Evolutionary conservation across 2,888 invertebrate genomes (phyloP).

Genomic region (Subacronicta megacephala): DNA sequence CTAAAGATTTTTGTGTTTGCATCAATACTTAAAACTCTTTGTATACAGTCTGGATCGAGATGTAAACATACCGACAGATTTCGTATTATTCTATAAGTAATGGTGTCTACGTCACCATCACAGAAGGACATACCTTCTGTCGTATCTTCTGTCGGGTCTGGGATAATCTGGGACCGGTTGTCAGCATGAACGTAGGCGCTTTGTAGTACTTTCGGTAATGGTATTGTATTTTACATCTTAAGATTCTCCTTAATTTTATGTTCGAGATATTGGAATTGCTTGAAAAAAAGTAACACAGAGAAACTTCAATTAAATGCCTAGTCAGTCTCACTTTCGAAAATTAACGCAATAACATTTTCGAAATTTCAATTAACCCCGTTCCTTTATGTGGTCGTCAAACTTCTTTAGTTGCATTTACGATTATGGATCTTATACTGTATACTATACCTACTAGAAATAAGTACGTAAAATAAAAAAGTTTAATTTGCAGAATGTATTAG

Average conservation of each 20-base stretch:
- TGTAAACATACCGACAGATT: conserved; percentile 26
- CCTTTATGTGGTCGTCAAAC: background rate
- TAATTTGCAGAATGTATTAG: background rate
- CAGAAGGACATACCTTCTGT: conserved; percentile 20
- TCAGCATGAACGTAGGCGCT: conserved; percentile 5
- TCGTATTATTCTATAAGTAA: conserved; percentile 31
- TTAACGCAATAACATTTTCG: background rate
- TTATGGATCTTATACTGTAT: background rate
- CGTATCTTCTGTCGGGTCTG: too few relatives aligned
- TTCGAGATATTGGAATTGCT: background rate
- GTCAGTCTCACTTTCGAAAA: too few relatives aligned
- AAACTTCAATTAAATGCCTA: too few relatives aligned
- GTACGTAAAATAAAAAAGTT: too few relatives aligned
- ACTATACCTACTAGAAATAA: too few relatives aligned
- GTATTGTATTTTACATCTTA: conserved; percentile 5
- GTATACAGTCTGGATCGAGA: conserved; percentile 10
- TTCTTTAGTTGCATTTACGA: background rate
- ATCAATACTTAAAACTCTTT: conserved; percentile 7
- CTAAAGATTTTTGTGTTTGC: conserved; percentile 2
- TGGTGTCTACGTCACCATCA: conserved; percentile 20
- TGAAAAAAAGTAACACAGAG: background rate
- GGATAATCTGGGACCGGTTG: conserved; percentile 8
- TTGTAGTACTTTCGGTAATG: conserved; percentile 30
- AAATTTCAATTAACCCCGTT: background rate
- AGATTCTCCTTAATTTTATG: background rate